Conservation (phyloP, 2,797 vertebrate genomes). For the Distichodus sexfasciatus region DNA sequence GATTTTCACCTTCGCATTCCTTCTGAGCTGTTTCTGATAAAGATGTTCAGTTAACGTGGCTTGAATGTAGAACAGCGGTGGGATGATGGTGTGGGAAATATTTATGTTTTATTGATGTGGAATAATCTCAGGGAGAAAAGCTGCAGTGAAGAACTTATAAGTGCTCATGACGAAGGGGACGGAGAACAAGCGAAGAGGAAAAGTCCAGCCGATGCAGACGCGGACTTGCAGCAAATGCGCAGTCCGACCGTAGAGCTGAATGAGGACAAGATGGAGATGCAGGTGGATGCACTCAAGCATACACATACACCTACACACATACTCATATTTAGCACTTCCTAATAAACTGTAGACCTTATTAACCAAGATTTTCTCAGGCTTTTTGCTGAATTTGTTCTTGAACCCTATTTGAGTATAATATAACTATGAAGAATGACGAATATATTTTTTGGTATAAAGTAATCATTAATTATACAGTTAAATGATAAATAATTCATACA, state of each 20-base stretch:
- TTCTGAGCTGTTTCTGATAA: neutral
- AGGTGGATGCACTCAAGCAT: constrained; percentile 68
- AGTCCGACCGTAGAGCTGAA: constrained; percentile 60
- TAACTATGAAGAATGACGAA: no score
- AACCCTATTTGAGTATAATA: no score
- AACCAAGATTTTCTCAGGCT: no score
- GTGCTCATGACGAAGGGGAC: constrained; percentile 48
- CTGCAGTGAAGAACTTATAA: constrained; percentile 1
- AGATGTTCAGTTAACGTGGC: no score
- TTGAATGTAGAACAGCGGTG: no score
- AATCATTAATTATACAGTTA: no score
- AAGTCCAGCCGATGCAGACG: constrained; percentile 61
- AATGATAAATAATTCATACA: no score
- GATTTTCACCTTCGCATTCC: neutral
- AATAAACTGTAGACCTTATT: neutral
- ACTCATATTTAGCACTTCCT: neutral
- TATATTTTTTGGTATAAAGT: no score
- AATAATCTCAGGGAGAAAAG: constrained; percentile 47
- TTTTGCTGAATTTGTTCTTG: no score
- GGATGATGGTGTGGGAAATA: no score
- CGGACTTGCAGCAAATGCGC: constrained; percentile 54
- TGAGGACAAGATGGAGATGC: constrained; percentile 58
- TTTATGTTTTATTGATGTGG: no score
- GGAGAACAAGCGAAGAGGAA: constrained; percentile 64
- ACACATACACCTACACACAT: neutral